phyloP scores from a whole-genome alignment of 2,888 invertebrate genomes.

The Nomada lathburiana region DNA sequence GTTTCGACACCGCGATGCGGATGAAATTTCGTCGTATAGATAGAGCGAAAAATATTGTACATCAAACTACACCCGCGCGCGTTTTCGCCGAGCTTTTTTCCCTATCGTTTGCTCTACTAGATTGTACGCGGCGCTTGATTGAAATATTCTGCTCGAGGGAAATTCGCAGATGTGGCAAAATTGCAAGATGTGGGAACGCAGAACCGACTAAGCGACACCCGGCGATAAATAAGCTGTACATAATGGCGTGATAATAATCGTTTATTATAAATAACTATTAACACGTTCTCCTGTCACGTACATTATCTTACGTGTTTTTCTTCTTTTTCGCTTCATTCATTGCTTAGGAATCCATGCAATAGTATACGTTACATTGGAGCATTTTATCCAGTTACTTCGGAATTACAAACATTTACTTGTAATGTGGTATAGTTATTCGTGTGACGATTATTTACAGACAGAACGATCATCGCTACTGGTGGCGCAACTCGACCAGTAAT shows the following conservation, averaged over 20 bases:
- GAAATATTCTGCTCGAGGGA: too few relatives aligned
- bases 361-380: constrained; percentile 72
- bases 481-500: constrained; percentile 29
- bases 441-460: constrained; percentile 80
- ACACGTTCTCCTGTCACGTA: constrained; percentile 76
- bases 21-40: constrained; percentile 18
- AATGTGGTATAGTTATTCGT: constrained; percentile 76
- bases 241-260: constrained; percentile 76
- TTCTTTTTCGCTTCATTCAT: constrained; percentile 59
- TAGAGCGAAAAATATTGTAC: constrained; percentile 30
- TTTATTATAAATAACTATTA: constrained; percentile 82
- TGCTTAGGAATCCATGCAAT: constrained; percentile 68
- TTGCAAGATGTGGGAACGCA: too few relatives aligned
- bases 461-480: constrained; percentile 59
- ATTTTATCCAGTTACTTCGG: constrained; percentile 68
- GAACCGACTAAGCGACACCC: background rate
- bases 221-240: background rate
- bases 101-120: background rate
- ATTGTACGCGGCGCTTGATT: too few relatives aligned
- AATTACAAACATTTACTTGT: constrained; percentile 79
- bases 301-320: constrained; percentile 69
- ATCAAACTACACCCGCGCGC: constrained; percentile 2
- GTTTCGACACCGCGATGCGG: background rate
- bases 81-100: background rate
- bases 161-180: too few relatives aligned